These are phyloP conservation scores for Drosophila engyochracea DNA, from an alignment of 2,888 invertebrate species.

Conservation along the genomic window DNA sequence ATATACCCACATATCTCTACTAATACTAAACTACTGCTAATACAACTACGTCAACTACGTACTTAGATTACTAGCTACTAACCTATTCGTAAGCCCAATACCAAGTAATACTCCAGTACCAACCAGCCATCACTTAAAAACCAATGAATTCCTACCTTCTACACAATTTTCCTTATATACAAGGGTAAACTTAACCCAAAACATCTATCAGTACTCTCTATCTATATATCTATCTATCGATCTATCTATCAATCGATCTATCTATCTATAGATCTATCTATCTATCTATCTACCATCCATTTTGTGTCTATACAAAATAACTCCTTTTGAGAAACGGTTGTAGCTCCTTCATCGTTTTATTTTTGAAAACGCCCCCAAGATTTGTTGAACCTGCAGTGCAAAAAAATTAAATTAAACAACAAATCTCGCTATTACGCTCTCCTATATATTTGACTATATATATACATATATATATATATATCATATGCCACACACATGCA, in stretches of 20 bases:
- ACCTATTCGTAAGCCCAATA: conserved; percentile 35
- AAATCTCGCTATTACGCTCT: conserved; percentile 15
- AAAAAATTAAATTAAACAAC: background rate
- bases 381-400: background rate
- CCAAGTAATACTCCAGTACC: conserved; percentile 20
- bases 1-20: conserved; percentile 32
- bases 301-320: conserved; percentile 1
- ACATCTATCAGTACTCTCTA: conserved; percentile 1
- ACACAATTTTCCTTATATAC: background rate
- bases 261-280: too few relatives aligned
- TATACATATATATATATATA: conserved; percentile 5
- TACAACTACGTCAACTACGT: conserved; percentile 21
- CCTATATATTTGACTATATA: background rate
- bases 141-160: conserved; percentile 4
- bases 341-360: background rate
- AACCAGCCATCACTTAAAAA: conserved; percentile 17
- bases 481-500: conserved; percentile 11
- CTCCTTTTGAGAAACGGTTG: background rate
- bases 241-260: too few relatives aligned
- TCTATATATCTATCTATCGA: background rate
- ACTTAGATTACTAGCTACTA: conserved; percentile 23
- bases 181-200: conserved; percentile 14
- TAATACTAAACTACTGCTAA: conserved; percentile 16
- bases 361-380: background rate
- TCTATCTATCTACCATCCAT: background rate